Evolutionary conservation across 2,797 vertebrate genomes (phyloP).

Genomic region (Centroberyx gerrardi): DNA sequence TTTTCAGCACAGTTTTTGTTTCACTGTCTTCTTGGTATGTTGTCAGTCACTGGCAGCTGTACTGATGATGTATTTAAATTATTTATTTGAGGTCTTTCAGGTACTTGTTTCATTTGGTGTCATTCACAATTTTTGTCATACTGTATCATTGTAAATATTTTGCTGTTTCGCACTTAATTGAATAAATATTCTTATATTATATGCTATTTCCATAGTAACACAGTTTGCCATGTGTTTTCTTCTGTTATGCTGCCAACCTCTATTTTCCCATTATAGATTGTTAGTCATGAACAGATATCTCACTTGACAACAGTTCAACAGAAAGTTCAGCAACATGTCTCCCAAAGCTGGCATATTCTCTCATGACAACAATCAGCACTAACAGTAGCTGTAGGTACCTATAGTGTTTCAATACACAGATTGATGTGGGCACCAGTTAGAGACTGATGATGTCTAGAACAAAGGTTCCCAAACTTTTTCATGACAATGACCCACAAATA

Average conservation of each 20-base stretch:
- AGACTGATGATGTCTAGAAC: background rate
- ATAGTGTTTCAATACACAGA: background rate
- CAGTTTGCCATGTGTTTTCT: conserved; percentile 46
- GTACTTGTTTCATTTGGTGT: conserved; percentile 76
- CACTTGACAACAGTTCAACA: background rate
- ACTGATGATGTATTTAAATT: conserved; percentile 84
- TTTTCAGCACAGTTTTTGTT: conserved; percentile 78
- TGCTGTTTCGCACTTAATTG: conserved; percentile 89
- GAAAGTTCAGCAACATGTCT: background rate
- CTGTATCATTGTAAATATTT: conserved; percentile 86
- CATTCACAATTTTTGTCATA: conserved; percentile 75
- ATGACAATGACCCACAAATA: no score
- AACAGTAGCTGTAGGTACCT: conserved; percentile 3
- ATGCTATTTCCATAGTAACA: conserved; percentile 78
- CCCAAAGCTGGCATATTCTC: background rate
- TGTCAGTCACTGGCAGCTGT: conserved; percentile 77
- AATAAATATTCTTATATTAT: conserved; percentile 92
- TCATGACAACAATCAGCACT: background rate
- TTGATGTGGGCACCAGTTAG: background rate
- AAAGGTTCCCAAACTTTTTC: no score
- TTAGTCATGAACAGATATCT: background rate
- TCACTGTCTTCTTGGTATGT: conserved; percentile 70
- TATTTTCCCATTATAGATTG: background rate
- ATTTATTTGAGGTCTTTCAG: conserved; percentile 86
- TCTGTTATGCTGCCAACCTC: background rate